These are phyloP conservation scores for Phataginus tetradactyla DNA, from an alignment of 2,797 vertebrate species.

Conservation along the genomic window DNA sequence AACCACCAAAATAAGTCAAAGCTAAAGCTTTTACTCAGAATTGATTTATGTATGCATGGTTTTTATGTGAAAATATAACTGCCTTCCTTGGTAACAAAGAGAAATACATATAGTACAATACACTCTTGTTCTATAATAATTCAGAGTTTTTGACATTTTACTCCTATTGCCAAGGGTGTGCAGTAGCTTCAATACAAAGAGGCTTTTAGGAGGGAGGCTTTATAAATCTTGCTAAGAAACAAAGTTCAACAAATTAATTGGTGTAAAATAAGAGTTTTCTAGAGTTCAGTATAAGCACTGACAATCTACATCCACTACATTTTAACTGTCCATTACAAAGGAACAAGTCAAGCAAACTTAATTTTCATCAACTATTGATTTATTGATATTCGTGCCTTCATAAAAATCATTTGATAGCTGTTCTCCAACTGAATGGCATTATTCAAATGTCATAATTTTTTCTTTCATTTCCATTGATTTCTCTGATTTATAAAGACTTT, in stretches of 20 bases:
- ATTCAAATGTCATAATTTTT: constrained; percentile 78
- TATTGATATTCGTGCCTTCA: constrained; percentile 74
- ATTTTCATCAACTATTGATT: constrained; percentile 81
- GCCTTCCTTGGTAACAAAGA: constrained; percentile 71
- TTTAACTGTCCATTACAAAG: constrained; percentile 63
- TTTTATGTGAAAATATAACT: constrained; percentile 54
- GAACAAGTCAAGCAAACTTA: constrained; percentile 56
- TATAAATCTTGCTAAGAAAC: constrained; percentile 72
- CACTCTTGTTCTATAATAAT: not conserved
- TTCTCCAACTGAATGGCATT: constrained; percentile 76
- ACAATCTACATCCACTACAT: constrained; percentile 46
- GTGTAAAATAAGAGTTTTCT: constrained; percentile 67
- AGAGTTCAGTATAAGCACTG: not conserved
- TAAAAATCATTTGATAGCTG: constrained; percentile 74
- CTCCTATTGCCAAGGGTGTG: constrained; percentile 49
- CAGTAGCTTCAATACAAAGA: constrained; percentile 58
- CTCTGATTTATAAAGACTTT: constrained; percentile 70
- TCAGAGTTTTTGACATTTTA: constrained; percentile 74
- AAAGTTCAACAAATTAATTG: constrained; percentile 64
- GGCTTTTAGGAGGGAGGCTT: constrained; percentile 59
- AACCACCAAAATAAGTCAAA: constrained; percentile 67
- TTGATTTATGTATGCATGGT: constrained; percentile 50
- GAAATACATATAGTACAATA: not conserved
- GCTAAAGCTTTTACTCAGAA: constrained; percentile 50
- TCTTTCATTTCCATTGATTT: constrained; percentile 68